Evolutionary conservation across 2,888 invertebrate genomes (phyloP), one percentile per base, ranked within the genome.

Genomic region (Tinea pellionella): DNA sequence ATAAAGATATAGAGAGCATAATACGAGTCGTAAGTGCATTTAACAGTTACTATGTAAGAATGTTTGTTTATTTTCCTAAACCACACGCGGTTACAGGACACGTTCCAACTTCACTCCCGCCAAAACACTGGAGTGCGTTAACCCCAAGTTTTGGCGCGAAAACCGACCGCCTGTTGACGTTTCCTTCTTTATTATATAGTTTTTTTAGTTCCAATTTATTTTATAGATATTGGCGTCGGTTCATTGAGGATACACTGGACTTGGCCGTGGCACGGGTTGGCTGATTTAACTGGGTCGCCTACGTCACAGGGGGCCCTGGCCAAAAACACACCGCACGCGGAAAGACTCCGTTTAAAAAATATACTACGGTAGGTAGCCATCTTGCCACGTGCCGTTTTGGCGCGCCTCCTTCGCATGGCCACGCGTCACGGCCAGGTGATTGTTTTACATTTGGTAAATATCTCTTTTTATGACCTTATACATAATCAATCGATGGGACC

Each of bases 161-260:
- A 81, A 75, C 79, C 64, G 62, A 64, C 66, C 63, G 64, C 68
- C 59, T 55, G 69, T 69, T 79, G 77, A 78, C 78, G 82, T 76
- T 79, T 80, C 75, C 85, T 79, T 81, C 78, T 80, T 83, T 80
- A 84, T 78, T 75, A 69, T 29, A 24, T 29, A 9, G 15, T 75
- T 83, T 85, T 81, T 84, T 82, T 70, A 70, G 71, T 70, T 72
- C 78, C 78, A 78, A 87, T 87, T 87, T 86, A 81, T 87, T 87
- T 87, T 85, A 87, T 87, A 86, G 87, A 86, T 85, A 86, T 87
- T 87, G 87, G 86, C 86, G 73, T 77, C 74, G 80, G 80, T 82
- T 85, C 86, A 85, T 78, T 73, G 80, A 85, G 86, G 85, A 84
- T 81, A 76, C 85, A 80, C 74, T 82, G 84, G 80, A 80, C 85